Conservation (phyloP, 2,113 vertebrate genomes). For the Atlantisia rogersi region DNA sequence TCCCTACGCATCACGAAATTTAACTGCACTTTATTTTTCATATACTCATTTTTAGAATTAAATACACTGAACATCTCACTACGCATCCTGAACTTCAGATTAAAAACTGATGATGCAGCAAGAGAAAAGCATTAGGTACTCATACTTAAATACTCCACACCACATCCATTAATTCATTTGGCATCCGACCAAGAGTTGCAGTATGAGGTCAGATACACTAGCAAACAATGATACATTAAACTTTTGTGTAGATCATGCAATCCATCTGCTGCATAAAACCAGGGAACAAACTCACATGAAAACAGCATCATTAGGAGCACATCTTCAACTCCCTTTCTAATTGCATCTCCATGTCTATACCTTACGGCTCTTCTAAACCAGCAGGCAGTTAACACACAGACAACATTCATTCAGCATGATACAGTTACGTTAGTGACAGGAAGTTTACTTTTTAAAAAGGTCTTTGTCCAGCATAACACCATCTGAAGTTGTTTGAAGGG, state of each 20-base stretch:
- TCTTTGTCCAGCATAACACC: constrained; percentile 96
- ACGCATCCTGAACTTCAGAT: not conserved
- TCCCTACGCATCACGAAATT: not conserved
- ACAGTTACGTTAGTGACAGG: constrained; percentile 42
- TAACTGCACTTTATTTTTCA: not conserved
- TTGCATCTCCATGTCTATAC: not conserved
- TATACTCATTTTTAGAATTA: not conserved
- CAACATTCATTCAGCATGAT: not conserved
- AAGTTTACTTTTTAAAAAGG: constrained; percentile 96
- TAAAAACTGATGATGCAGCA: not conserved
- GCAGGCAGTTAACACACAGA: not conserved
- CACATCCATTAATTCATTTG: not conserved
- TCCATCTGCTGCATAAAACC: not conserved
- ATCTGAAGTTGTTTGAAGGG: constrained; percentile 92
- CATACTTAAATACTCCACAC: not conserved
- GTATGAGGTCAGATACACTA: not conserved
- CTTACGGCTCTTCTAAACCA: not conserved
- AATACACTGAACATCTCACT: not conserved
- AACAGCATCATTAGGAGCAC: not conserved
- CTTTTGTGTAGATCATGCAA: not conserved
- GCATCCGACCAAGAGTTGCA: not conserved
- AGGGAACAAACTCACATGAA: not conserved
- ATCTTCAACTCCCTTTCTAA: not conserved
- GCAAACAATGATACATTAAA: not conserved
- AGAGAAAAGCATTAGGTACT: not conserved